Percentiles rank a stretch among this genome's conserved stretches.
Evolutionary conservation across 1,140 invertebrate genomes (phyloP).

Genomic region (Leucophenga varia): DNA sequence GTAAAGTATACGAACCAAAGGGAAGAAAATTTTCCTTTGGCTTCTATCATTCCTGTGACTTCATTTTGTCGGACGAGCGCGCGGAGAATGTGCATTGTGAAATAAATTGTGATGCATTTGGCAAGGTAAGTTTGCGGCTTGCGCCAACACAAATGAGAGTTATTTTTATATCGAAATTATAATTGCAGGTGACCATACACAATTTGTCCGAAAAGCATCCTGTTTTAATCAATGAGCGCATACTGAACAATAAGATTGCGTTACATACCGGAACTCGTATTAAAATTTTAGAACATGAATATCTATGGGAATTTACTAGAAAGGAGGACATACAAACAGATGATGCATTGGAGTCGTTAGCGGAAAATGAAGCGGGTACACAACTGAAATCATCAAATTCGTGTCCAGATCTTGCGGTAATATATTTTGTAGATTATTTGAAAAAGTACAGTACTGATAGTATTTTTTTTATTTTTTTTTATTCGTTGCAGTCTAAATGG

Average conservation of each 20-base stretch:
- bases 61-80: slow-evolving; percentile 20
- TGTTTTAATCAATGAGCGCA: slow-evolving; percentile 33
- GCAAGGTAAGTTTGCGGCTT: slow-evolving; percentile 37
- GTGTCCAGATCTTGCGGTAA: slow-evolving; percentile 37
- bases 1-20: slow-evolving; percentile 25
- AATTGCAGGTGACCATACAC: slow-evolving; percentile 35
- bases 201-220: slow-evolving; percentile 28
- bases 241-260: no score
- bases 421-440: no score
- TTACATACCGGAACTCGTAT: slow-evolving; percentile 32
- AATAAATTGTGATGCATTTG: slow-evolving; percentile 46
- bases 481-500: no score
- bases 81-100: slow-evolving; percentile 39
- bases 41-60: slow-evolving; percentile 35
- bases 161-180: background rate
- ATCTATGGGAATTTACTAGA: slow-evolving; percentile 37
- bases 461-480: slow-evolving; percentile 6
- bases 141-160: background rate
- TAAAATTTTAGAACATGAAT: slow-evolving; percentile 31
- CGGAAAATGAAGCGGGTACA: background rate
- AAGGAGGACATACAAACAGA: slow-evolving; percentile 1
- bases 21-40: slow-evolving; percentile 44
- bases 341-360: no score
- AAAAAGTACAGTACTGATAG: no score
- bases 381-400: no score